A percentile compares a stretch with the other conserved stretches of the same genome.
These are phyloP conservation scores for Hymenopus coronatus DNA, from an alignment of 2,888 invertebrate genomes.

Conservation along the genomic window DNA sequence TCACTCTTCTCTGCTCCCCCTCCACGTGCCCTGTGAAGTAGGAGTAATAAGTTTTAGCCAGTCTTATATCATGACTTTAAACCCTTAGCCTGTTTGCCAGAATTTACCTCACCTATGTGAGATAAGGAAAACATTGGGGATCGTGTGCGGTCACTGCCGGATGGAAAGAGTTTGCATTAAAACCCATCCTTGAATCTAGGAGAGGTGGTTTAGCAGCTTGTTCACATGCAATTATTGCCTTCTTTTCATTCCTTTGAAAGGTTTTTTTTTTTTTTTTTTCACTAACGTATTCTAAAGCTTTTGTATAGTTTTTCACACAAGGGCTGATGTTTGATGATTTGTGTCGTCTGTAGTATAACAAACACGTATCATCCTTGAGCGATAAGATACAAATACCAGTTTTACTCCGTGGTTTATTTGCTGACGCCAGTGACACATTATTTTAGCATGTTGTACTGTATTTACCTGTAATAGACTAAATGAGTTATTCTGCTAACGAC, in stretches of 20 bases:
- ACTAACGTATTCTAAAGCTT: neutral
- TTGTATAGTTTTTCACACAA: no score
- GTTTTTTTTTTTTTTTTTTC: neutral
- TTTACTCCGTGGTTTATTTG: neutral
- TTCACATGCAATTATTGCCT: no score
- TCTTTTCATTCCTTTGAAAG: neutral
- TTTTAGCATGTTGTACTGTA: neutral
- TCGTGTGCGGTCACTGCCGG: no score
- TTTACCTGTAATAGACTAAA: neutral
- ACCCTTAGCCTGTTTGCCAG: no score
- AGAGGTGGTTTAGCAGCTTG: neutral
- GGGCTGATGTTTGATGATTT: neutral
- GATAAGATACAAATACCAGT: neutral
- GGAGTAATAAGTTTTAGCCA: no score
- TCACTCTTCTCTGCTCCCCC: no score
- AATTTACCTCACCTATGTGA: no score
- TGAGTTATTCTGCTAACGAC: neutral
- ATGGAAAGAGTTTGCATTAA: no score
- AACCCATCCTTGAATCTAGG: no score
- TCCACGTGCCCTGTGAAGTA: no score
- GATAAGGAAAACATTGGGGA: no score
- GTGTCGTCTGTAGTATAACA: neutral
- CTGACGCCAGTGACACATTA: neutral
- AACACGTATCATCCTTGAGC: neutral
- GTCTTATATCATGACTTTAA: no score